Base-by-base conservation (phyloP, 2,888 invertebrate species). In the Linhomoeus sp. region DNA sequence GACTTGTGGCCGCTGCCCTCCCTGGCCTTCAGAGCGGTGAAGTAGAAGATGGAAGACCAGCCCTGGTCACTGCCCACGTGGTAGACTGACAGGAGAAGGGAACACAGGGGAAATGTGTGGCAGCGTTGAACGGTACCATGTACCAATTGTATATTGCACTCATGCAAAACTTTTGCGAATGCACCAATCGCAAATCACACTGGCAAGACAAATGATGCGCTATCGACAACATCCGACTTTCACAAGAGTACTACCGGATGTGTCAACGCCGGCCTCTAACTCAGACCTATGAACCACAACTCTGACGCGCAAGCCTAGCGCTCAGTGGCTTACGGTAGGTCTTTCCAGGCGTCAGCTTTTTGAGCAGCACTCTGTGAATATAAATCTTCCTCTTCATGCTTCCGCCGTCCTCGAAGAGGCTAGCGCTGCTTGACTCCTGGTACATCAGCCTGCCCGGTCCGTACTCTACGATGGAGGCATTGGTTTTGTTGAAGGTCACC, bases 21-120 rank as follows among this genome's bases (percentile, higher is more conserved):
- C n/a, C n/a, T n/a, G n/a, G n/a, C n/a, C 1, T 68, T 66, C 1
- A 80, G 79, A 0, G 84, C 81, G 55, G 69, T 73, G 66, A 88
- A 81, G 62, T 72, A 76, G 66, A 79, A 85, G 57, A 75, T 53
- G 36, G 76, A 72, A 0, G 87, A 87, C 86, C 85, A 87, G 1
- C 84, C 85, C 38, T 33, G 37, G 14, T 69, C 62, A 51, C 59
- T 58, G 7, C 67, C 67, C 49, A 61, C 62, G 38, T 56, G 58
- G 51, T 67, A 67, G 17, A 52, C 66, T 66, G 33, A 5, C 29
- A 5, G 12, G 29, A 12, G 12, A 29, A 12, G 3, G 9, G 37
- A n/a, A 37, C 9, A n/a, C n/a, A n/a, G n/a, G n/a, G n/a, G n/a
- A n/a, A n/a, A n/a, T n/a, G n/a, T n/a, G n/a, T n/a, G n/a, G n/a